Evolutionary conservation across 2,888 invertebrate genomes (phyloP), one percentile per base, ranked within the genome.

Genomic region (Volucella bombylans): DNA sequence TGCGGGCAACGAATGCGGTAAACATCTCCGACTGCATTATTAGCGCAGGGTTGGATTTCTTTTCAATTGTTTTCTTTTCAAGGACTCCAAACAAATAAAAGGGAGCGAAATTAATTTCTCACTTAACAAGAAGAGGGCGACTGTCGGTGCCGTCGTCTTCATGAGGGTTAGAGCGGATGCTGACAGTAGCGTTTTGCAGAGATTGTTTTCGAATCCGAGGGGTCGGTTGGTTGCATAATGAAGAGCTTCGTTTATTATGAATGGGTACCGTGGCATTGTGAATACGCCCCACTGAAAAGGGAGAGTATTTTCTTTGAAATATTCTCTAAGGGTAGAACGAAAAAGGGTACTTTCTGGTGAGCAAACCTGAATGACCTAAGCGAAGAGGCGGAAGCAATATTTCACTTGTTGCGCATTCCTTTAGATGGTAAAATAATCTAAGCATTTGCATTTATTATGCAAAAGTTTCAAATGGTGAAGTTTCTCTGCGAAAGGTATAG

Each of bases 121-220:
- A 76, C 59, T 55, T 55, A 15, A 43, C 12, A 9, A 12, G 18
- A 11, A 15, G 15, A 12, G 15, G 8, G 8, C 9, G 15, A 39
- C 9, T 9, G 15, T n/a, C 4, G 54, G 15, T 9, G 47, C 18
- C 14, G 39, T 10, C 8, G 14, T 41, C 57, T 11, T 39, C 8
- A 39, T 52, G 47, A 10, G 43, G 65, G 31, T 31, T 31, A 31
- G 31, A 6, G 31, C 59, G 65, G 72, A 23, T 74, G 73, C 61
- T 62, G 67, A 61, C 50, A 57, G 69, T 67, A 65, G 69, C 65
- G 64, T 74, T 67, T n/a, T 61, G 49, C 61, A 50, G 54, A 71
- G 79, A 83, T 83, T 83, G 80, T 83, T 83, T 83, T 83, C 71
- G 55, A 67, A 76, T 83, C 74, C 69, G 79, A 71, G 74, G 64